phyloP scores from a whole-genome alignment of 2,797 vertebrate species.

The Phrynocephalus vlangalii region DNA sequence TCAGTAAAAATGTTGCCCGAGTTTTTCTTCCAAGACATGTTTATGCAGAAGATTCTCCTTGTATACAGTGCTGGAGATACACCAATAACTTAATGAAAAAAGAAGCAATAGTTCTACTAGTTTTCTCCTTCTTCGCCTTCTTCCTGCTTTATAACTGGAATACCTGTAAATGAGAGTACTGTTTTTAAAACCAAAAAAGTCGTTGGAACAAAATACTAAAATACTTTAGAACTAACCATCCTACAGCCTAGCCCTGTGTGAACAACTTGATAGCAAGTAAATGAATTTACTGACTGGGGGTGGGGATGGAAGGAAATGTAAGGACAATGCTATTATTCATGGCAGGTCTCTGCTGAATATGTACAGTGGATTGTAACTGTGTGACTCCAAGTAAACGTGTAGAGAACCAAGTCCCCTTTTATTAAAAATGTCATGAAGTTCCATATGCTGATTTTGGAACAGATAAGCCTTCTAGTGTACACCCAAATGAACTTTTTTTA shows the following conservation, averaged over 20 bases:
- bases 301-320: too few species aligned
- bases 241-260: not conserved
- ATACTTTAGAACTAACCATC: slow-evolving; percentile 1
- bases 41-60: slow-evolving; percentile 73
- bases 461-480: not conserved
- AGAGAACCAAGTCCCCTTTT: not conserved
- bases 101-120: slow-evolving; percentile 71
- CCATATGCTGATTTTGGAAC: not conserved
- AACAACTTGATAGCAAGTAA: not conserved
- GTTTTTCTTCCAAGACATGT: slow-evolving; percentile 74
- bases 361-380: not conserved
- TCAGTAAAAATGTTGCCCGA: slow-evolving; percentile 64
- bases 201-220: not conserved
- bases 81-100: slow-evolving; percentile 78
- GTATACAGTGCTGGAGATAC: slow-evolving; percentile 62
- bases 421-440: not conserved
- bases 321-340: too few species aligned
- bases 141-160: slow-evolving; percentile 89
- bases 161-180: slow-evolving; percentile 77
- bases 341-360: too few species aligned
- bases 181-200: slow-evolving; percentile 9
- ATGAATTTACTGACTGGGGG: not conserved
- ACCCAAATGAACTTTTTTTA: not conserved
- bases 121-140: slow-evolving; percentile 85
- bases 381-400: not conserved